Base-by-base conservation (phyloP, 2,113 vertebrate species). In the Oxygymnocypris stewartii region DNA sequence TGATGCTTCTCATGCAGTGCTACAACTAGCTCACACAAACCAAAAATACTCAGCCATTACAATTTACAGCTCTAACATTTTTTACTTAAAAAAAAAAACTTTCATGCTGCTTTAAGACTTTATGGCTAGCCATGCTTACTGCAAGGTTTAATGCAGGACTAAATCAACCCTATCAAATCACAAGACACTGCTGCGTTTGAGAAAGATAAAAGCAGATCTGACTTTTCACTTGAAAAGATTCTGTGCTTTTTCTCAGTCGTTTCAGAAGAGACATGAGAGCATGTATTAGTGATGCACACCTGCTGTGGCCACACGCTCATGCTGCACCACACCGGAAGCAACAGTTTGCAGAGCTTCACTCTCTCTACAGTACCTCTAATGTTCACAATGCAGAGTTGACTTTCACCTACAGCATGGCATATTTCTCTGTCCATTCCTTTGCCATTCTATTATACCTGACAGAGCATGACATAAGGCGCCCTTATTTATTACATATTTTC, bases 331-430 rank as follows among this genome's bases (percentile, higher is more conserved):
- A 84, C 85, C 42, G 25, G 51, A 78, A 86, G 57, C 95, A 61
- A 61, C 57, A 61, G 57, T 61, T n/a, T 61, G 94, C 93, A 94
- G 92, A 92, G 91, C 91, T 92, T 85, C 77, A 69, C 69, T 75
- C 63, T 31, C 61, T 86, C n/a, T 83, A 63, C 82, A 42, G 71
- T 85, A 89, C 89, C 91, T 91, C 91, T 92, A 95, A 89, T 86
- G 94, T 89, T 92, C 93, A 95, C 95, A 94, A 95, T 96, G 91
- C 92, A 84, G 69, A 90, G 91, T 92, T 82, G 90, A 93, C 92
- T 97, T 97, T 98, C 98, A 97, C 96, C 96, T 99, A 99, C 94
- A 99, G 96, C 97, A 99, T 97, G 95, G 97, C 97, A 95, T 99
- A 99, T 96, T 98, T 99, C 91, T 97, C 95, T 94, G 97, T 98